Evolutionary conservation across 2,113 vertebrate genomes (phyloP).

Genomic region (Psammodynastes pulverulentus): DNA sequence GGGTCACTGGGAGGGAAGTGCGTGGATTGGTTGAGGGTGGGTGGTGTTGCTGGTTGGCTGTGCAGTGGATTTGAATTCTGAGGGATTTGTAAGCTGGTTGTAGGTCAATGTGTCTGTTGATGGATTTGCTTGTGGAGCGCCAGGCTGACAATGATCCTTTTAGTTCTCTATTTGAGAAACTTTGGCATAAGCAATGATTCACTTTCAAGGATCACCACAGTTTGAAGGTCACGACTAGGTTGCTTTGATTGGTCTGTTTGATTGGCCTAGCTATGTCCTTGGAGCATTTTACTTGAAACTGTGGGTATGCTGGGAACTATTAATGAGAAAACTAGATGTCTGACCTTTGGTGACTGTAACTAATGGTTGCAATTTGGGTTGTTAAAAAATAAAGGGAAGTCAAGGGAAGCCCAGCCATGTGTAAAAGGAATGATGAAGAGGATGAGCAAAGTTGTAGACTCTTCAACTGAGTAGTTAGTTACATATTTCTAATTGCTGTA

Average conservation of each 20-base stretch:
- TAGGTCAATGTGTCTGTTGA: neutral
- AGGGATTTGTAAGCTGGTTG: neutral
- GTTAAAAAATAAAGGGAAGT: neutral
- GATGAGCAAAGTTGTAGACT: neutral
- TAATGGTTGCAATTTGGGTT: slow-evolving; percentile 15
- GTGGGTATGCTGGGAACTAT: neutral
- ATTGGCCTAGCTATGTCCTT: neutral
- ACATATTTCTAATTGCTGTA: neutral
- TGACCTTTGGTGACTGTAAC: neutral
- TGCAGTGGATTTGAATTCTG: neutral
- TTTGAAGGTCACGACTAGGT: neutral
- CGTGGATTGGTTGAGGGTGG: neutral
- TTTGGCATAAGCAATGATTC: fast-evolving
- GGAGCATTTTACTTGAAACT: neutral
- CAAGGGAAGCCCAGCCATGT: neutral
- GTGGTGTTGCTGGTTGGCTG: neutral
- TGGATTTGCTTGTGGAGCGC: neutral
- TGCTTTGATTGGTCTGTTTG: neutral
- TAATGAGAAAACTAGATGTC: neutral
- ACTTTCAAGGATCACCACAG: neutral
- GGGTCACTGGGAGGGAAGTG: neutral
- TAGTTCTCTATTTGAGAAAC: neutral
- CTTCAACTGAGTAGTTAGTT: neutral
- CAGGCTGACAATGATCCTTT: neutral
- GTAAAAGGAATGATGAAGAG: neutral